Percentiles rank a stretch among this genome's conserved stretches.
These are phyloP conservation scores for Spialia ferax DNA, from an alignment of 2,888 invertebrate species.

Conservation along the genomic window DNA sequence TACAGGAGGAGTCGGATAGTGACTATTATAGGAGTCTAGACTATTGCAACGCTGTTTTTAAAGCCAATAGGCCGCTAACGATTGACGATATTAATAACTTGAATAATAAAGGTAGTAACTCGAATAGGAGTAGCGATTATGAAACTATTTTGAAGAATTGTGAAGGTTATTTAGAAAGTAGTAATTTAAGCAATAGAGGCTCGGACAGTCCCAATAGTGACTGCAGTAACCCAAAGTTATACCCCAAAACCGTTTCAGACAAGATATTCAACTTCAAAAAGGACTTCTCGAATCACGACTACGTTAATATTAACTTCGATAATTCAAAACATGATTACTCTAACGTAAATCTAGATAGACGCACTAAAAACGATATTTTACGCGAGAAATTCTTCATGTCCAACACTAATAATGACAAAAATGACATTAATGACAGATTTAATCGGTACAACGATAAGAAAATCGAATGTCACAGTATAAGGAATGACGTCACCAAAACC, in stretches of 20 bases:
- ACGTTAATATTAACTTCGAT: conserved; percentile 69
- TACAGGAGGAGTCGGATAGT: conserved; percentile 81
- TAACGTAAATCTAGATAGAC: conserved; percentile 55
- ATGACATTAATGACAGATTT: conserved; percentile 68
- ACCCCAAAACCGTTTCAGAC: conserved; percentile 70
- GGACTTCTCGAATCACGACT: conserved; percentile 74
- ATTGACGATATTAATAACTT: conserved; percentile 53
- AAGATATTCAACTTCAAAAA: conserved; percentile 80
- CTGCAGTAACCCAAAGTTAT: conserved; percentile 61
- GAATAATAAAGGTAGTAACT: conserved; percentile 45
- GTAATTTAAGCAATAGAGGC: conserved; percentile 38
- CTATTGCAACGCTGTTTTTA: conserved; percentile 68
- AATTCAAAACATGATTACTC: conserved; percentile 45
- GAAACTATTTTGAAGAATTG: conserved; percentile 66
- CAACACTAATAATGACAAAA: conserved; percentile 59
- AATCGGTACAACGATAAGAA: conserved; percentile 69
- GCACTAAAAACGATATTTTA: conserved; percentile 70
- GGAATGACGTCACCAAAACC: conserved; percentile 72
- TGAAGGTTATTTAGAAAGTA: conserved; percentile 55
- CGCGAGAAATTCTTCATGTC: conserved; percentile 71
- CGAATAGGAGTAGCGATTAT: conserved; percentile 51
- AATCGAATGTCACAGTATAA: conserved; percentile 79
- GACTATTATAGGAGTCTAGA: conserved; percentile 81
- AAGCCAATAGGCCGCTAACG: conserved; percentile 46
- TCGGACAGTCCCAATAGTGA: conserved; percentile 44